A percentile compares a stretch with the other conserved stretches of the same genome.
Conservation (phyloP, 2,888 invertebrate genomes). For the Mongoloraphidia duomilia region DNA sequence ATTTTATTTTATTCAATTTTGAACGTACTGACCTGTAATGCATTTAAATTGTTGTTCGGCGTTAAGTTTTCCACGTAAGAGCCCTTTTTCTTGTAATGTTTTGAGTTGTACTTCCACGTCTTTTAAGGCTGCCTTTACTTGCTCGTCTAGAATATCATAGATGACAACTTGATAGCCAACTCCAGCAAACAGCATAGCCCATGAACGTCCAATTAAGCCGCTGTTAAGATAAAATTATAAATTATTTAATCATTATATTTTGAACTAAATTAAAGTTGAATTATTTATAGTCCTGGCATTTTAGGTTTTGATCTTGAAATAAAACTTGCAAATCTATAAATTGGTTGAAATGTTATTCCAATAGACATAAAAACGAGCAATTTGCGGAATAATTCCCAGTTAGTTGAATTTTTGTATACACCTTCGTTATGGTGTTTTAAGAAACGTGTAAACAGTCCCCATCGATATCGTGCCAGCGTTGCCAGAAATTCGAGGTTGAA, state of each 20-base stretch:
- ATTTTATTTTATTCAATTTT: neutral
- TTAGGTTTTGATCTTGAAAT: too few species aligned
- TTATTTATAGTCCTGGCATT: too few species aligned
- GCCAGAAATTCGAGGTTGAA: too few species aligned
- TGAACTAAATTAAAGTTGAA: neutral
- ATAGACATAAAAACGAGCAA: too few species aligned
- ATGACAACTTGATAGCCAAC: conserved; percentile 79
- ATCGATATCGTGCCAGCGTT: too few species aligned
- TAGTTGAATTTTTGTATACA: too few species aligned
- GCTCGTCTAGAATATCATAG: conserved; percentile 68
- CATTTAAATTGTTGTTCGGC: conserved; percentile 61
- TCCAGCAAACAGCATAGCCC: conserved; percentile 93
- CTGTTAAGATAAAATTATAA: conserved; percentile 37
- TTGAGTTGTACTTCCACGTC: conserved; percentile 61
- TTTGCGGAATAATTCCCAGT: too few species aligned
- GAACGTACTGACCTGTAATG: conserved; percentile 47
- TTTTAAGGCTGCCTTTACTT: conserved; percentile 56
- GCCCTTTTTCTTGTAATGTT: conserved; percentile 50
- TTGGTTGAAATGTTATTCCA: too few species aligned
- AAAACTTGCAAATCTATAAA: too few species aligned
- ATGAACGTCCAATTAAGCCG: conserved; percentile 89
- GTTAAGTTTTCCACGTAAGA: conserved; percentile 60
- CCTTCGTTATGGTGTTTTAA: too few species aligned
- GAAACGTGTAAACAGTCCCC: too few species aligned
- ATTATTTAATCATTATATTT: neutral